Base-by-base conservation (phyloP, 2,888 invertebrate genomes). In the Caenorhabditis parvicauda region DNA sequence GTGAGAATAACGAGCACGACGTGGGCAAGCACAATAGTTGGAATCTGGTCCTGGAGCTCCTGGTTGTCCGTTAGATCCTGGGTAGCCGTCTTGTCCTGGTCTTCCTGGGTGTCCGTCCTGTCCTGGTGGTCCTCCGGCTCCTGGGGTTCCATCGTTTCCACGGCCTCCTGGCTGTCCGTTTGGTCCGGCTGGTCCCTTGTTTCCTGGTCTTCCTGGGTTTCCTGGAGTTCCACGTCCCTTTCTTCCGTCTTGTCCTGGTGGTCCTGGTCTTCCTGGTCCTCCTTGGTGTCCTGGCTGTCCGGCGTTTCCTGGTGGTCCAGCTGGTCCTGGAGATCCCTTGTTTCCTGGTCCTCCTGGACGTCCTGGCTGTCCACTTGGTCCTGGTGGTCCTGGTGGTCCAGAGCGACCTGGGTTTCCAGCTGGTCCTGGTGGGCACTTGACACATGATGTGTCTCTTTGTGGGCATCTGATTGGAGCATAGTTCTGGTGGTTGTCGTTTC, bases 201-300 rank as follows among this genome's bases (percentile, higher is more conserved):
- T 46, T 29, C 68, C 68, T 2, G 58, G 59, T 5, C 21, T n/a
- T 37, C 59, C 54, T 3, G 50, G 59, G 12, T 52, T 49, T 41
- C 59, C 59, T 27, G 45, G 54, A 7, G 29, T 39, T 25, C 59
- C 46, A 27, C 37, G 45, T 19, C 45, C 49, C 53, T 62, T 54
- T 27, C 47, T 14, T 2, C 56, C 56, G 37, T 57, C 56, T 7
- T 37, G 22, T 42, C 56, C 56, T 21, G 46, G 28, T 47, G 39
- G 46, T 42, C 56, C 56, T n/a, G 51, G 51, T 21, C 54, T 52
- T 32, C 76, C 67, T 29, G 47, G 43, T 17, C 51, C 17, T 47
- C 75, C 76, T 32, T 64, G 60, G 2, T 55, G 41, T 47, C 72
- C 72, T 17, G 53, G 53, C 43, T 59, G 49, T 45, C 73, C 65